These are phyloP conservation scores for Alligator sinensis DNA, from an alignment of 2,113 vertebrate genomes.

Conservation along the genomic window DNA sequence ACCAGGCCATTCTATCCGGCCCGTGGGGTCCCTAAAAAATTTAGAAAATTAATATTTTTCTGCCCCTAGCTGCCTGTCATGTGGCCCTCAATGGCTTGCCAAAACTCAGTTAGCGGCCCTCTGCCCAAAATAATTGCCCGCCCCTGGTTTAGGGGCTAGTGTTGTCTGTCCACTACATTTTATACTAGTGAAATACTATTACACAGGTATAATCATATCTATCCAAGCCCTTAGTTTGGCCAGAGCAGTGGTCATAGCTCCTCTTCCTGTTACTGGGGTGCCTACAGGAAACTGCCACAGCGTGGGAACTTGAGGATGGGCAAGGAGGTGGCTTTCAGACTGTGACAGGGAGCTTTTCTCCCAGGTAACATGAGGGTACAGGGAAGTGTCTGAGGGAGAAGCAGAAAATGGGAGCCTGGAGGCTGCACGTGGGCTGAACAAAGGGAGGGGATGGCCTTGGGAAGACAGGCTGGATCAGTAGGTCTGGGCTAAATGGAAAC, in stretches of 20 bases:
- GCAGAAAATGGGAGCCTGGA: neutral
- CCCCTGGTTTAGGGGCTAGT: no score
- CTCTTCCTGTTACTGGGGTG: neutral
- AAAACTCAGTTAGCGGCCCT: no score
- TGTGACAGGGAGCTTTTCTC: neutral
- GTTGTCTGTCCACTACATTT: no score
- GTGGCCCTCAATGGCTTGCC: no score
- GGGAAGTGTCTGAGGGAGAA: neutral
- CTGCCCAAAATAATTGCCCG: no score
- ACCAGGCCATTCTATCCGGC: no score
- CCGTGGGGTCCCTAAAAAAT: no score
- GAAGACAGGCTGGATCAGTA: neutral
- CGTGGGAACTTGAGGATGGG: neutral
- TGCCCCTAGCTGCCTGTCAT: no score
- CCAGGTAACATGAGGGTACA: neutral
- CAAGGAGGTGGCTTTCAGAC: neutral
- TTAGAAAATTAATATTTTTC: no score
- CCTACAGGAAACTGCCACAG: neutral
- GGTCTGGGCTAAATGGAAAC: no score
- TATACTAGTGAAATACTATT: no score
- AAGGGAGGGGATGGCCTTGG: neutral
- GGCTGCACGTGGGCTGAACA: neutral
- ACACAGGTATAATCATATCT: neutral
- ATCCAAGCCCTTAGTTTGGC: neutral
- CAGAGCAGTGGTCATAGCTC: neutral